Evolutionary conservation across 2,888 invertebrate genomes (phyloP), one percentile per base, ranked within the genome.

Genomic region (Siphlonurus alternatus): DNA sequence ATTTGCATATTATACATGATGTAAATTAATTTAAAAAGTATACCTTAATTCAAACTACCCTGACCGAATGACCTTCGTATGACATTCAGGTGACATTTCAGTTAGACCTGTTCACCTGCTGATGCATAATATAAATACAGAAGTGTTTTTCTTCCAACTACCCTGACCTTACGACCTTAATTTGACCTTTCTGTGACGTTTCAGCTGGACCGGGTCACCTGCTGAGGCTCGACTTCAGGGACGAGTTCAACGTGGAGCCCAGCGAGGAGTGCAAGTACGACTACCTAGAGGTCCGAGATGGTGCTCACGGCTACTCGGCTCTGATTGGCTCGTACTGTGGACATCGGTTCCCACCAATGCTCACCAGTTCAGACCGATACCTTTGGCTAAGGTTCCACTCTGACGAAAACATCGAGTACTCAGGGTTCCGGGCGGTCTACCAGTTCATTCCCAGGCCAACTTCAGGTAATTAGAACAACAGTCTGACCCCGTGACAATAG

Each of bases 231-330:
- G 89, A 90, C 75, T 91, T 91, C 77, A 82, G 88, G 66, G 89
- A 91, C 73, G 81, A 81, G 70, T 92, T 92, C 76, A 78, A 84
- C 68, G 79, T 92, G 68, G 91, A 91, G 73, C 76, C 77, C 15
- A 79, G 80, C 53, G 79, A 82, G 53, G 79, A 80, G 64, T 93
- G 92, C 75, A 81, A 82, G 74, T 88, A 86, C 76, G 93, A 93
- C 77, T 89, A 80, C 75, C 78, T 92, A 69, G 90, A 91, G 76
- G 83, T 92, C 64, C 81, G 90, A 64, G 89, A 93, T 73, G 92
- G 93, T 1, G 84, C 84, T 61, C 85, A 88, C 72, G 89, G 89
- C 5, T 89, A 84, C 76, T 85, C 86, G 67, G 80, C 80, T 66
- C 75, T 79, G 67, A 75, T 87, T 67, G 83, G 83, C n/a, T 81